A percentile compares a stretch with the other conserved stretches of the same genome.
These are phyloP conservation scores for Cybosia mesomella DNA, from an alignment of 2,888 invertebrate species.

Conservation along the genomic window DNA sequence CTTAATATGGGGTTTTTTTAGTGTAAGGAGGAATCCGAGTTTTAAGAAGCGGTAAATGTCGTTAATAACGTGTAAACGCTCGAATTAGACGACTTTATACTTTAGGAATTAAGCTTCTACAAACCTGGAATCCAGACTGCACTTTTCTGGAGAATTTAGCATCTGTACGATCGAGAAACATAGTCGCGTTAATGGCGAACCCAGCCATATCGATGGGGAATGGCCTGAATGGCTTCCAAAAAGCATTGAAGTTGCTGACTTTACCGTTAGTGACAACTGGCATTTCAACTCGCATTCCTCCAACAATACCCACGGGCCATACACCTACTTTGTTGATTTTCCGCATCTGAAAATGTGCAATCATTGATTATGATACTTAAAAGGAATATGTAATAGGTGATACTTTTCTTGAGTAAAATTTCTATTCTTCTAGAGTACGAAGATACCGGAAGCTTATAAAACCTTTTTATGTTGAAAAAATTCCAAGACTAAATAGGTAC, in stretches of 20 bases:
- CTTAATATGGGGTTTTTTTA: no score
- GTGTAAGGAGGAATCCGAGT: no score
- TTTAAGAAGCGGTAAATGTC: no score
- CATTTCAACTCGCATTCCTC: slow-evolving; percentile 96
- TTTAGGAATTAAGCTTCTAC: slow-evolving; percentile 30
- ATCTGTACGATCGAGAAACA: slow-evolving; percentile 90
- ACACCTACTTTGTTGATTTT: slow-evolving; percentile 94
- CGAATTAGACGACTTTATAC: no score
- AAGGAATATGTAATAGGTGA: no score
- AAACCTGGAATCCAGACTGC: slow-evolving; percentile 93
- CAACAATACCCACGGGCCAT: slow-evolving; percentile 98
- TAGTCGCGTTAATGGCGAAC: slow-evolving; percentile 94
- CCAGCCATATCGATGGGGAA: slow-evolving; percentile 99
- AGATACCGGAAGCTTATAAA: no score
- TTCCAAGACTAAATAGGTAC: no score
- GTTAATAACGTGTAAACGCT: no score
- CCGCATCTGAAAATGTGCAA: slow-evolving; percentile 88
- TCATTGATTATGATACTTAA: neutral
- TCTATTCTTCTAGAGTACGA: no score
- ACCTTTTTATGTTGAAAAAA: no score
- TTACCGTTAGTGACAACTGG: slow-evolving; percentile 90
- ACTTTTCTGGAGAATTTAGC: slow-evolving; percentile 94
- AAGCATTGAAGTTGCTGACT: slow-evolving; percentile 88
- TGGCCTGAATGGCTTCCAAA: slow-evolving; percentile 95
- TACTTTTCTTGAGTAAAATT: no score